These are phyloP conservation scores for Hepsetus odoe DNA, from an alignment of 2,113 vertebrate species.

Conservation along the genomic window DNA sequence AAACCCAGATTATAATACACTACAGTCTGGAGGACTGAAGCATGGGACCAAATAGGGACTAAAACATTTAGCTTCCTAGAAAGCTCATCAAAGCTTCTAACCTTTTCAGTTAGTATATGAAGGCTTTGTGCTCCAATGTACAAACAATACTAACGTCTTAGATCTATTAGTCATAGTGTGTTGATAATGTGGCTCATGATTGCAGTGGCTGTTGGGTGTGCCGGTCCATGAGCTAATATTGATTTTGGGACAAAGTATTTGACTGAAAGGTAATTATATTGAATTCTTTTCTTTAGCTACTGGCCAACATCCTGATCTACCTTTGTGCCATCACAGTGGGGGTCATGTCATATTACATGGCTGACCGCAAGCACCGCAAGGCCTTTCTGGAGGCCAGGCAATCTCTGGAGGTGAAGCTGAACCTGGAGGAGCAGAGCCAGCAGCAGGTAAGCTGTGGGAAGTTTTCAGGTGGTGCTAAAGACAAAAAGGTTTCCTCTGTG, in stretches of 20 bases:
- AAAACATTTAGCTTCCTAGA: neutral
- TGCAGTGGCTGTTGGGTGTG: neutral
- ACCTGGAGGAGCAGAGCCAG: slow-evolving; percentile 96
- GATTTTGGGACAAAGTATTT: neutral
- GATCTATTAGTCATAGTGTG: neutral
- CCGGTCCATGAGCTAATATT: slow-evolving; percentile 18
- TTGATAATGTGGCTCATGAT: neutral
- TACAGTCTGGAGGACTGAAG: neutral
- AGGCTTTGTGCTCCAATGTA: neutral
- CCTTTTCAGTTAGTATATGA: neutral
- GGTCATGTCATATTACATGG: slow-evolving; percentile 97
- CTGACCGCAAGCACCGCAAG: slow-evolving; percentile 94
- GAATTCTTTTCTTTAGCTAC: slow-evolving; percentile 72
- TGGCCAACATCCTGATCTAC: slow-evolving; percentile 91
- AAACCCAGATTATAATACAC: slow-evolving; percentile 18
- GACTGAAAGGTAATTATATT: slow-evolving; percentile 6
- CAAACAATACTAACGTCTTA: slow-evolving; percentile 11
- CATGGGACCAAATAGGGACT: neutral
- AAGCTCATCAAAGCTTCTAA: neutral
- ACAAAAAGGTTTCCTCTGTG: neutral
- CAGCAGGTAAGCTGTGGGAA: slow-evolving; percentile 83
- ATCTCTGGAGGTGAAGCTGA: slow-evolving; percentile 95
- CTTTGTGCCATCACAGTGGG: slow-evolving; percentile 89
- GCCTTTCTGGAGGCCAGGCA: slow-evolving; percentile 95
- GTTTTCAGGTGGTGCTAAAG: neutral